A percentile compares a stretch with the other conserved stretches of the same genome.
Conservation (phyloP, 2,797 vertebrate genomes). For the Melopsittacus undulatus region DNA sequence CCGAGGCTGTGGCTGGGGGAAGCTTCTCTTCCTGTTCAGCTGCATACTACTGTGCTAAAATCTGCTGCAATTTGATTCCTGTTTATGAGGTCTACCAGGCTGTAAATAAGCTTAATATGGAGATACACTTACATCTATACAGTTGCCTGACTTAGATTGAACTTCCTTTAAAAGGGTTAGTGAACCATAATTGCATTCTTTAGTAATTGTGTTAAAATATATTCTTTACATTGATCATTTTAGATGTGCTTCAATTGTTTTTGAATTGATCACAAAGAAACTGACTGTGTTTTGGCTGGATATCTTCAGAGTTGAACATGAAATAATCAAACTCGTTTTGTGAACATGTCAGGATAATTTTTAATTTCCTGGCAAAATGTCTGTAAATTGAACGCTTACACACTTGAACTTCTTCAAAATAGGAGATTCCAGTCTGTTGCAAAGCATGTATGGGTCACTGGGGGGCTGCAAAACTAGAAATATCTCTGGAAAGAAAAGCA, state of each 20-base stretch:
- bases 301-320: background rate
- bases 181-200: slow-evolving; percentile 31
- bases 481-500: slow-evolving; percentile 5
- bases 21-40: background rate
- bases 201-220: slow-evolving; percentile 26
- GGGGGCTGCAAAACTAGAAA: background rate
- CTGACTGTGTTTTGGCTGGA: background rate
- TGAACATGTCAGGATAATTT: slow-evolving; percentile 23
- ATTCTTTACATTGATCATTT: slow-evolving; percentile 47
- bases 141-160: background rate
- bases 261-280: slow-evolving; percentile 47
- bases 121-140: background rate
- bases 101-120: slow-evolving; percentile 35
- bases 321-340: background rate
- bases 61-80: background rate
- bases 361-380: background rate
- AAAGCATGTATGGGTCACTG: background rate
- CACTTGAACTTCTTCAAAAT: background rate
- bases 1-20: background rate
- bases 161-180: slow-evolving; percentile 26
- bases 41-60: background rate
- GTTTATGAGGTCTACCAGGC: background rate
- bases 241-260: slow-evolving; percentile 34
- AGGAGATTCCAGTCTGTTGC: background rate
- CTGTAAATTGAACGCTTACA: background rate